Conservation (phyloP, 2,888 invertebrate species). For the Isotomurus palustris region DNA sequence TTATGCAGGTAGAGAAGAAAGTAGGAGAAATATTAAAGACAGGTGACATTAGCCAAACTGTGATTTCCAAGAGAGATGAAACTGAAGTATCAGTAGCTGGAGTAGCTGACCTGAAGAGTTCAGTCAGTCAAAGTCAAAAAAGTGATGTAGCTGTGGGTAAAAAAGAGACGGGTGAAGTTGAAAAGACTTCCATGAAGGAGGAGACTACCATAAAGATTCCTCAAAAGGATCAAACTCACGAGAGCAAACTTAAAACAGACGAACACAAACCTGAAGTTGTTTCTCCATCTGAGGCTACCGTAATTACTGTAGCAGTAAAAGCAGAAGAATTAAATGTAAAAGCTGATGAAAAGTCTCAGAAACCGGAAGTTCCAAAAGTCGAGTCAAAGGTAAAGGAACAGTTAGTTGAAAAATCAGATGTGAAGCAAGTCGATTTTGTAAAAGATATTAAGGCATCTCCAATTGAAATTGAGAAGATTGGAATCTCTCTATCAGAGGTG, state of each 20-base stretch:
- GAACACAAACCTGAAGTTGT: background rate
- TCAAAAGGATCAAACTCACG: too few relatives aligned
- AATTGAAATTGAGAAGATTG: conserved; percentile 22
- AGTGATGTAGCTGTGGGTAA: background rate
- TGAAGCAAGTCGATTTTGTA: too few relatives aligned
- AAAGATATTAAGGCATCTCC: too few relatives aligned
- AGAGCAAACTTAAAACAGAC: background rate
- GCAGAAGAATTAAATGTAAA: too few relatives aligned
- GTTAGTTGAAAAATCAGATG: too few relatives aligned
- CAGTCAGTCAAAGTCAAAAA: background rate
- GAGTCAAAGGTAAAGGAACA: too few relatives aligned
- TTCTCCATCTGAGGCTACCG: background rate
- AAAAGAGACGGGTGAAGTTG: background rate
- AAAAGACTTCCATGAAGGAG: too few relatives aligned
- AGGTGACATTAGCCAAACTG: background rate
- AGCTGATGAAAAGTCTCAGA: too few relatives aligned
- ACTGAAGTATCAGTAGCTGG: background rate
- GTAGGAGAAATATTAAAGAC: background rate
- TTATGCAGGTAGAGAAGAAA: conserved; percentile 1
- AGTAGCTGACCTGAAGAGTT: background rate
- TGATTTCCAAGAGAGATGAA: background rate
- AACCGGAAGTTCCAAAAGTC: too few relatives aligned
- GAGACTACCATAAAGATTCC: too few relatives aligned
- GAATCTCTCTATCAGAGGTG: conserved; percentile 21
- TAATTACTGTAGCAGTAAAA: too few relatives aligned